Conservation (phyloP, 2,797 vertebrate species). For the Trachurus trachurus region DNA sequence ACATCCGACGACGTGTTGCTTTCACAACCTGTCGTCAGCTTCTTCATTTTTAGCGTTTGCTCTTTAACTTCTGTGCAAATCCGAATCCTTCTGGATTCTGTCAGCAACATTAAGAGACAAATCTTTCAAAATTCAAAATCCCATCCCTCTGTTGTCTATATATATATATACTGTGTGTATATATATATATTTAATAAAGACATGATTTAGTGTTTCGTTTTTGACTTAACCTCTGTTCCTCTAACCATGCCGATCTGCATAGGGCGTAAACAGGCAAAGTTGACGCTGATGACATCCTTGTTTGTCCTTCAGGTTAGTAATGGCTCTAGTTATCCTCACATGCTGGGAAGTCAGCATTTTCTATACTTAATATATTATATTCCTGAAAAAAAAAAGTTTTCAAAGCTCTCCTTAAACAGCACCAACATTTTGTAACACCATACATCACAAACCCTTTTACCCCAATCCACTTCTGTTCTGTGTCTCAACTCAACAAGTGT, state of each 20-base stretch:
- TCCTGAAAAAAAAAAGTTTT: conserved; percentile 44
- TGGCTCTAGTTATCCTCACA: conserved; percentile 55
- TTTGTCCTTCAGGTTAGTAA: conserved; percentile 45
- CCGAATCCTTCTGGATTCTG: not conserved
- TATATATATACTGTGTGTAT: conserved; percentile 49
- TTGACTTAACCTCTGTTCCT: conserved; percentile 22
- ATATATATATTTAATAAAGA: conserved; percentile 28
- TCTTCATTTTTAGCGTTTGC: conserved; percentile 20
- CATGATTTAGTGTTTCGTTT: conserved; percentile 5
- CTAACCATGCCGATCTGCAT: conserved; percentile 60
- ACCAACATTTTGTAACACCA: conserved; percentile 41
- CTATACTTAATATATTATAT: conserved; percentile 33
- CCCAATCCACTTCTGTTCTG: conserved; percentile 21
- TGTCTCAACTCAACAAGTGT: conserved; percentile 25
- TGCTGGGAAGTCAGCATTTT: conserved; percentile 29
- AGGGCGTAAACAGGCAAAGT: conserved; percentile 58
- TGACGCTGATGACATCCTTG: conserved; percentile 22
- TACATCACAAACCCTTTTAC: conserved; percentile 4
- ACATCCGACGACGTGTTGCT: not conserved
- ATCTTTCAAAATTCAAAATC: conserved; percentile 30
- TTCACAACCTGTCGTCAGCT: conserved; percentile 17
- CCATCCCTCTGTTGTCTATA: conserved; percentile 28
- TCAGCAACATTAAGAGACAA: conserved; percentile 22
- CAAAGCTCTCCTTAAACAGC: conserved; percentile 51
- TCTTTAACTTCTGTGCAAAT: not conserved